Evolutionary conservation across 2,113 vertebrate species (phyloP), one percentile per base, ranked within the genome.

Genomic region (Dryoscopus gambensis): DNA sequence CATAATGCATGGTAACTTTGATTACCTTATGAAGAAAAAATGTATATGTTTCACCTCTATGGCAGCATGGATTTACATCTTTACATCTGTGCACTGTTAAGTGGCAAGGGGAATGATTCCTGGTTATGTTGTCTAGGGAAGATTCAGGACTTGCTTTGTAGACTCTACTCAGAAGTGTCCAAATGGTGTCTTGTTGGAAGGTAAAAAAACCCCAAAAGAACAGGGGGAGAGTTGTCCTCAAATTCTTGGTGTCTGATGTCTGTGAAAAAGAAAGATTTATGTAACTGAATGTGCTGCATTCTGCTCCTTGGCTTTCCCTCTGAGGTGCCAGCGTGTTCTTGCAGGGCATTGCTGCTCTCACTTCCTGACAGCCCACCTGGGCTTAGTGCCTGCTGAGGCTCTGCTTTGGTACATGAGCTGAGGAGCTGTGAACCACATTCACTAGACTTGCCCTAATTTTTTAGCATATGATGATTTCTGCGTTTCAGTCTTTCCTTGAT

Each of bases 21-120:
- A 59, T 79, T 82, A 15, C 24, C 35, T 62, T 47, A 23, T 8
- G 42, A 60, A 71, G 24, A 33, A 49, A 59, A 35, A 49, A 13
- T 0, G 0, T 1, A 0, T 16, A 2, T 39, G 16, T 55, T 55
- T 87, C 60, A 67, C 33, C 47, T 89, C 33, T 17, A 0, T 50
- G 35, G n/a, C 42, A 89, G n/a, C 21, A 24, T 30, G 44, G 56
- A 35, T 78, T 59, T 42, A 42, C 42, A 42, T 42, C 33, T 75
- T 77, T 52, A 7, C 13, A 9, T 37, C 24, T 84, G 42, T 77
- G 39, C 0, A 1, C 40, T 73, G 2, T 21, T 37, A 50, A 55
- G 30, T 67, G 37, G 13, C 33, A 52, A 63, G 11, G 17, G 24
- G 18, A 52, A 19, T 68, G 24, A 55, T 55, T 60, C 50, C 56